A percentile compares a stretch with the other conserved stretches of the same genome.
Evolutionary conservation across 1,140 invertebrate species (phyloP).

Genomic region (Trichomalopsis sarcophagae): DNA sequence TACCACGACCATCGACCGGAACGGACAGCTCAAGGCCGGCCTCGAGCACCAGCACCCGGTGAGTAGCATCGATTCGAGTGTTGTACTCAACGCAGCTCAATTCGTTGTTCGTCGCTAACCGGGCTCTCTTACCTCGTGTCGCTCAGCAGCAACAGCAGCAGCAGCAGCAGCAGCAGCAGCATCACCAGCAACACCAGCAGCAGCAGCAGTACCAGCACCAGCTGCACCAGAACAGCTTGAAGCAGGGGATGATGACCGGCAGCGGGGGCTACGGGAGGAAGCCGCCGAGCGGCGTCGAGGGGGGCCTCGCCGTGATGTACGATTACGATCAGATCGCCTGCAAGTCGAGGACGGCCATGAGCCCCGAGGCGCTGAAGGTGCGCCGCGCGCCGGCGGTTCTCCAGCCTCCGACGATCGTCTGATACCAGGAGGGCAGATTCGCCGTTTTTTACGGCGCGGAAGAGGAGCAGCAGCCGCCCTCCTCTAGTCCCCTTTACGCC

Average conservation of each 20-base stretch:
- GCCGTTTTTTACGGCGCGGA: constrained; percentile 50
- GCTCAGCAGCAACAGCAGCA: constrained; percentile 29
- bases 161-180: constrained; percentile 22
- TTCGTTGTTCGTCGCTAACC: background rate
- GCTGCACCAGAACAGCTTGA: constrained; percentile 21
- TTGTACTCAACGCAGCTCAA: no score
- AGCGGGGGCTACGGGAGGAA: background rate
- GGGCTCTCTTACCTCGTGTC: no score
- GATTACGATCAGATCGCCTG: constrained; percentile 71
- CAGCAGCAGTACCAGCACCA: constrained; percentile 37
- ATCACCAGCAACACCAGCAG: constrained; percentile 15
- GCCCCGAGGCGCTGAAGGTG: constrained; percentile 72
- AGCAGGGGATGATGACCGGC: background rate
- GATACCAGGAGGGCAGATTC: constrained; percentile 54
- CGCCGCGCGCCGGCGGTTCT: constrained; percentile 71
- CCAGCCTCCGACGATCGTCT: constrained; percentile 72
- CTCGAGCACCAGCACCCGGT: constrained; percentile 43
- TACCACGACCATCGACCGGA: constrained; percentile 22
- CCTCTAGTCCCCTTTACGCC: constrained; percentile 35
- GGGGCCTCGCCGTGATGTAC: constrained; percentile 68
- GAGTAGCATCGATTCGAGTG: background rate
- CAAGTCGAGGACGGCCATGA: constrained; percentile 66
- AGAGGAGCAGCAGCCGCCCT: background rate
- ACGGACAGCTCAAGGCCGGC: constrained; percentile 43
- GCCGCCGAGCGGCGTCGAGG: constrained; percentile 35